Base-by-base conservation (phyloP, 2,797 vertebrate genomes). In the Thalassophryne amazonica region DNA sequence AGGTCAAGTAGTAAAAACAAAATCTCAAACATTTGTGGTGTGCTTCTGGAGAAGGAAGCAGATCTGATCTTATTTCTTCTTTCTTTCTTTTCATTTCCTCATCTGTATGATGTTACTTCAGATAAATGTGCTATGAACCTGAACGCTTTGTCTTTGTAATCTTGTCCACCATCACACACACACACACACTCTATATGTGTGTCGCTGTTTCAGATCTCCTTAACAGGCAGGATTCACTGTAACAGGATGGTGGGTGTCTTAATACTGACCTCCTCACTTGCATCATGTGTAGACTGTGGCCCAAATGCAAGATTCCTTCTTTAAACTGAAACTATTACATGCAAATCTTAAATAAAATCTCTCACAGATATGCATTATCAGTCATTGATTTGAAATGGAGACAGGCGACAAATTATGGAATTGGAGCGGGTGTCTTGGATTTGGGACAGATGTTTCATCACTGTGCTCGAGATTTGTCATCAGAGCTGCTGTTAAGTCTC, bases 221-320 rank as follows among this genome's bases (percentile, higher is more conserved):
- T 90, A 76, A 85, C 78, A 81, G 87, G 84, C 73, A 87, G 85
- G 87, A 86, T 87, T 69, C 81, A 84, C 62, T 87, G 76, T 86
- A 86, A 86, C 79, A 86, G 78, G 71, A 86, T 85, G 86, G 87
- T 90, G 88, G 86, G 86, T 89, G 73, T 87, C 73, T 75, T 69
- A 62, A 43, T 8, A 69, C 71, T 57, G 75, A 76, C 72, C 64
- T 69, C 72, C 61, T 84, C 49, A 31, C 57, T 81, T 30, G 33
- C 55, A 20, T 60, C 41, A 33, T 37, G 48, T 77, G 52, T 61
- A 22, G 7, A 47, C 62, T 61, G 60, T 77, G 64, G 28, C 61
- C 78, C 78, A 83, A 80, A 78, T 55, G 70, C 47, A 52, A 74
- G 70, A 76, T 60, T 38, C 59, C 36, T 18, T 49, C 38, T 28